Conservation (phyloP, 2,888 invertebrate genomes). For the Sinodicranocentrus sp. region DNA sequence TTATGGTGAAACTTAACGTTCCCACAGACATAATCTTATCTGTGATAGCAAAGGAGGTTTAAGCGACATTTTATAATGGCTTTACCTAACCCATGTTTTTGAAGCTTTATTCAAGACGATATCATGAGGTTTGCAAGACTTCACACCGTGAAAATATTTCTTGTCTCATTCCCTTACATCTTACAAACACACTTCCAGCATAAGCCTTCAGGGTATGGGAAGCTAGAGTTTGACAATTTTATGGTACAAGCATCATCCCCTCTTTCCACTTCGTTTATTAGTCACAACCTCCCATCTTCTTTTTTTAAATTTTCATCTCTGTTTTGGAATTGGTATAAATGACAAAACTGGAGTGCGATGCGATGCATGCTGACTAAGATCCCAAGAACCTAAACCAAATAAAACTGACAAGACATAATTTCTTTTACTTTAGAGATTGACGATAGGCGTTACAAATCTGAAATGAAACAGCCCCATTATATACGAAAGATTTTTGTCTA, state of each 20-base stretch:
- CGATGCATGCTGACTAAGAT: constrained; percentile 7
- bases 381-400: constrained; percentile 33
- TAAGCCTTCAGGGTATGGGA: background rate
- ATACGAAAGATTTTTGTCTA: background rate
- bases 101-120: no score
- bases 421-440: constrained; percentile 33
- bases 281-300: background rate
- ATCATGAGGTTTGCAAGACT: no score
- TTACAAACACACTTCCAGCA: constrained; percentile 1
- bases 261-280: no score
- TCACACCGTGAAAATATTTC: no score
- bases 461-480: background rate
- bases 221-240: constrained; percentile 6
- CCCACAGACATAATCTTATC: constrained; percentile 32
- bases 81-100: background rate
- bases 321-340: background rate
- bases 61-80: no score
- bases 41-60: background rate
- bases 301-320: background rate
- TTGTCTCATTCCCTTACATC: background rate
- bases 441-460: constrained; percentile 42
- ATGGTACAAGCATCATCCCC: background rate
- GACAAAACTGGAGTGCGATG: no score
- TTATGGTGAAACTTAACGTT: constrained; percentile 36
- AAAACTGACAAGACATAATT: constrained; percentile 55